These are phyloP conservation scores for Eumeta japonica DNA, from an alignment of 1,140 invertebrate species.

Conservation along the genomic window DNA sequence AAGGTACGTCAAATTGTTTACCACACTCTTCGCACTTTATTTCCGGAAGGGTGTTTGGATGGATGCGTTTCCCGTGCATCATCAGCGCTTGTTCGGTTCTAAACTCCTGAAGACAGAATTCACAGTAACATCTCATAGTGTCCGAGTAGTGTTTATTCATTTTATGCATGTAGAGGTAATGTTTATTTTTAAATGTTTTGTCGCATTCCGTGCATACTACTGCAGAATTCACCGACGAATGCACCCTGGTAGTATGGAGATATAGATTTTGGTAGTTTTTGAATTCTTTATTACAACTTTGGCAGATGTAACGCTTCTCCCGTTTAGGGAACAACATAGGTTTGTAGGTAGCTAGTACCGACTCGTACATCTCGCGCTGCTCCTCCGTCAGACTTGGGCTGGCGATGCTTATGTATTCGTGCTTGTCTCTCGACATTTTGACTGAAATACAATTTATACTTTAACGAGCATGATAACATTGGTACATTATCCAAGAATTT, in stretches of 20 bases:
- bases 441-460: no score
- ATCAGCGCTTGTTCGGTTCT: conserved; percentile 34
- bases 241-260: conserved; percentile 40
- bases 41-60: conserved; percentile 37
- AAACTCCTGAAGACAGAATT: conserved; percentile 45
- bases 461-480: no score
- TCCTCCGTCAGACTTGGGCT: conserved; percentile 33
- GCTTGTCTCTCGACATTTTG: no score
- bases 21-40: conserved; percentile 41
- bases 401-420: conserved; percentile 32
- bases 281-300: conserved; percentile 46
- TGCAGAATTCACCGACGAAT: conserved; percentile 39
- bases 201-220: conserved; percentile 43
- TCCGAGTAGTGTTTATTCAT: conserved; percentile 51
- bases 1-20: conserved; percentile 38
- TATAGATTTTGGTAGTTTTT: conserved; percentile 50
- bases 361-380: conserved; percentile 45
- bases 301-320: conserved; percentile 38
- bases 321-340: conserved; percentile 38
- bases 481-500: no score
- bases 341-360: conserved; percentile 43
- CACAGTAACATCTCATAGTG: conserved; percentile 40
- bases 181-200: conserved; percentile 48
- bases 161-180: conserved; percentile 47
- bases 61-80: conserved; percentile 40